Evolutionary conservation across 2,888 invertebrate species (phyloP), one percentile per base, ranked within the genome.

Genomic region (Mythimna impura): DNA sequence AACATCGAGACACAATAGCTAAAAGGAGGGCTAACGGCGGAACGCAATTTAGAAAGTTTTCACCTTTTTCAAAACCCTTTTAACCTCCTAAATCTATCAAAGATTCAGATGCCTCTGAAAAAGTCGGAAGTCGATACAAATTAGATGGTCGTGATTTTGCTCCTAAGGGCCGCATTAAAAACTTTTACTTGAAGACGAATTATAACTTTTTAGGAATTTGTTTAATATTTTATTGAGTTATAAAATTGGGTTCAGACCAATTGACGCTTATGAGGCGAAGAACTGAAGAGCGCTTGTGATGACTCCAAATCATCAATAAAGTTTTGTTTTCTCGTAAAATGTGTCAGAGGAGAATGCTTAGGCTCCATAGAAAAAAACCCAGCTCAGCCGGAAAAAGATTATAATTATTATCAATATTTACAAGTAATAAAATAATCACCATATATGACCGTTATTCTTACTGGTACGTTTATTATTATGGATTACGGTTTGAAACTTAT

Each of bases 41-140:
- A 88, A 86, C 82, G 81, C 86, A 87, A 90, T 89, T 90, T 88
- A 75, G 76, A 86, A 89, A 90, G 85, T 90, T 89, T 86, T 81
- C 60, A 71, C 78, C 84, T 82, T 76, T 83, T 86, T 86, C 71
- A 81, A 43, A 82, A 83, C 84, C 87, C 87, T 87, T 82, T 87
- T 86, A 85, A 86, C 86, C 83, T 87, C 86, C 88, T 86, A 75
- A 85, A 47, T 47, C 47, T 47, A 47, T 47, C 17, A 47, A 82
- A 78, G 81, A 80, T 73, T 73, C 76, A 76, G 82, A 83, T 72
- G 79, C 77, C 73, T 52, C 67, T 78, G 70, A 80, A 81, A 87
- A 86, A 76, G 61, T 81, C 80, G 69, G 65, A 83, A 77, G 67
- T 80, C 81, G 76, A 78, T 74, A 78, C 67, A 78, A 79, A 81